Conservation (phyloP, 2,797 vertebrate species). For the Fistularia tabacaria region DNA sequence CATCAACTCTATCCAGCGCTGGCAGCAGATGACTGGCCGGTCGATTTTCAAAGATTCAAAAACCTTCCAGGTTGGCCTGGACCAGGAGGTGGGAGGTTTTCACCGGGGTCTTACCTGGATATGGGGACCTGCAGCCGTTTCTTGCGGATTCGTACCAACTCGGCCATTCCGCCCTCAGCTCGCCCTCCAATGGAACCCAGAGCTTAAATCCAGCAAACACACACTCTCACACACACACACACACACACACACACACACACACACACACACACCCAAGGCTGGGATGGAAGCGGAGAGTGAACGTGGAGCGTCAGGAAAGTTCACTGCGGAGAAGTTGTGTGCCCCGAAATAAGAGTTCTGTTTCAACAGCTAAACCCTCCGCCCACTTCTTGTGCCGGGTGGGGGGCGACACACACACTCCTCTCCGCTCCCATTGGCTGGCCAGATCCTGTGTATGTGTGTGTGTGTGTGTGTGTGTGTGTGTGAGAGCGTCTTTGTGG, state of each 20-base stretch:
- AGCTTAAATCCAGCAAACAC: slow-evolving; percentile 27
- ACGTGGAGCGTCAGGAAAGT: slow-evolving; percentile 46
- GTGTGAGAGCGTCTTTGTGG: slow-evolving; percentile 8
- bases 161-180: slow-evolving; percentile 74
- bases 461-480: slow-evolving; percentile 33
- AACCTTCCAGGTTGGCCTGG: too few species aligned
- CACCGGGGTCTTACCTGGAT: slow-evolving; percentile 74
- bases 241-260: too few species aligned
- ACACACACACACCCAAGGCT: too few species aligned
- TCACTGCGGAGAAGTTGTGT: slow-evolving; percentile 67
- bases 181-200: slow-evolving; percentile 45
- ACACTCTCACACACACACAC: too few species aligned
- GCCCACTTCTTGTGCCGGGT: slow-evolving; percentile 64
- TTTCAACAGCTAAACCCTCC: slow-evolving; percentile 56
- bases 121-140: slow-evolving; percentile 80
- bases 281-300: slow-evolving; percentile 17
- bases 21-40: too few species aligned
- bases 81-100: neutral
- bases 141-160: slow-evolving; percentile 76
- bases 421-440: slow-evolving; percentile 72
- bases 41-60: too few species aligned
- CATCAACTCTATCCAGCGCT: too few species aligned
- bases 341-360: slow-evolving; percentile 68
- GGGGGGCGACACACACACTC: slow-evolving; percentile 46
- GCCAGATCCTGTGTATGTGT: slow-evolving; percentile 55